A percentile compares a stretch with the other conserved stretches of the same genome.
Evolutionary conservation across 1,140 invertebrate genomes (phyloP).

Genomic region (Asobara japonica): DNA sequence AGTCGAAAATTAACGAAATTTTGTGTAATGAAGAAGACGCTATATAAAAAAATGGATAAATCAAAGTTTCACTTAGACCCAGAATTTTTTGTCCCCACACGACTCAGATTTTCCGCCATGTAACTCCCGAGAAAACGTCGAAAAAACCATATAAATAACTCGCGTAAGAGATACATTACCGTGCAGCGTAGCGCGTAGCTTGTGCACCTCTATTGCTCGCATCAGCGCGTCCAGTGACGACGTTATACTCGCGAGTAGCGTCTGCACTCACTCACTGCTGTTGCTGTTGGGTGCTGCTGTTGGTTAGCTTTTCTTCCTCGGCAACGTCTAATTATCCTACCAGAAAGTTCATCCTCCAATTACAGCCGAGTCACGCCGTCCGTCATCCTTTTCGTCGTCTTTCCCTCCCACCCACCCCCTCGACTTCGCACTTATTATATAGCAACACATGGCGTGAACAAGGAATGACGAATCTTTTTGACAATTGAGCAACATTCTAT

Average conservation of each 20-base stretch:
- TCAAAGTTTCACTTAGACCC: no score
- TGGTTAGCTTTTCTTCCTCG: constrained; percentile 15
- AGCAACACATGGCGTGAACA: background rate
- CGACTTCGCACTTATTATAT: constrained; percentile 20
- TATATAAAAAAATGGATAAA: no score
- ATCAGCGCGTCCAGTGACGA: constrained; percentile 23
- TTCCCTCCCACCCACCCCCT: no score
- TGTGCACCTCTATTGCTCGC: constrained; percentile 19
- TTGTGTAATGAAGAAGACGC: no score
- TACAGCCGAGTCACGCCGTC: constrained; percentile 37
- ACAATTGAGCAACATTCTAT: background rate
- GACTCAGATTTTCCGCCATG: no score
- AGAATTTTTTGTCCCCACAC: no score
- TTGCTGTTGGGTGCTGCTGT: background rate
- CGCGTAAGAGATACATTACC: background rate
- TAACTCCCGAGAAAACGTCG: no score
- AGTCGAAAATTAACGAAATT: no score
- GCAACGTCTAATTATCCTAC: constrained; percentile 51
- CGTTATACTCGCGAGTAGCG: constrained; percentile 15
- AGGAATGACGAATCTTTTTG: background rate
- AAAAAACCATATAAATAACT: constrained; percentile 17
- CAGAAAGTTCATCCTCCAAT: constrained; percentile 48
- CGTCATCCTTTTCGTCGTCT: constrained; percentile 22
- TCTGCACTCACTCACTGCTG: background rate
- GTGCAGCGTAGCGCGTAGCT: constrained; percentile 21